A percentile compares a stretch with the other conserved stretches of the same genome.
Conservation (phyloP, 2,888 invertebrate genomes). For the Agrochola circellaris region DNA sequence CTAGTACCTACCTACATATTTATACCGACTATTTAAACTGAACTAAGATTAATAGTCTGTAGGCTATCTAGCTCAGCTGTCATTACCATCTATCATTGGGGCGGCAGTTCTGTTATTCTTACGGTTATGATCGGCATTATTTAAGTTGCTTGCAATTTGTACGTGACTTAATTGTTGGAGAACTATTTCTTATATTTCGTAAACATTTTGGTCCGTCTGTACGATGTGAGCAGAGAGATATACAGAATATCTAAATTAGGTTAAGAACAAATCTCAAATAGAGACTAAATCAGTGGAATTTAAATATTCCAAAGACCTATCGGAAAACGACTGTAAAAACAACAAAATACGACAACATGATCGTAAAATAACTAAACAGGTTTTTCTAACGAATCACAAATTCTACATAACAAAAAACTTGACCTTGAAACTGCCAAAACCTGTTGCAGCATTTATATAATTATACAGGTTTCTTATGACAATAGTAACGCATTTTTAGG, state of each 20-base stretch:
- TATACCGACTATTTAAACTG: constrained; percentile 14
- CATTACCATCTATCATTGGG: constrained; percentile 26
- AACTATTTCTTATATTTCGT: not conserved
- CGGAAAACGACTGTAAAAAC: not conserved
- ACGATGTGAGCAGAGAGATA: no score
- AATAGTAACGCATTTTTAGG: not conserved
- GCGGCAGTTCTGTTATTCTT: constrained; percentile 14
- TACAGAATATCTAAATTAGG: not conserved
- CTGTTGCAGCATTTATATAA: constrained; percentile 19
- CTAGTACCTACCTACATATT: constrained; percentile 7
- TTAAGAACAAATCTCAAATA: not conserved
- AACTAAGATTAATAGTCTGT: constrained; percentile 42
- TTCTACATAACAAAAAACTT: constrained; percentile 33
- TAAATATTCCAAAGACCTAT: not conserved
- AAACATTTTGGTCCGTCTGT: not conserved
- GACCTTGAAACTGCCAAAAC: constrained; percentile 47
- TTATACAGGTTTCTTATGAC: constrained; percentile 1
- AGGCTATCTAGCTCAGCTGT: constrained; percentile 38
- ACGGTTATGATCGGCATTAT: constrained; percentile 2
- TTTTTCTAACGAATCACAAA: constrained; percentile 37
- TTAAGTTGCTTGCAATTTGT: not conserved
- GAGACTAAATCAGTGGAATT: not conserved
- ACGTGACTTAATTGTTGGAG: not conserved
- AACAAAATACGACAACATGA: constrained; percentile 6
- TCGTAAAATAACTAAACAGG: constrained; percentile 35